phyloP scores from a whole-genome alignment of 2,888 invertebrate genomes.

The Thumatha senex region DNA sequence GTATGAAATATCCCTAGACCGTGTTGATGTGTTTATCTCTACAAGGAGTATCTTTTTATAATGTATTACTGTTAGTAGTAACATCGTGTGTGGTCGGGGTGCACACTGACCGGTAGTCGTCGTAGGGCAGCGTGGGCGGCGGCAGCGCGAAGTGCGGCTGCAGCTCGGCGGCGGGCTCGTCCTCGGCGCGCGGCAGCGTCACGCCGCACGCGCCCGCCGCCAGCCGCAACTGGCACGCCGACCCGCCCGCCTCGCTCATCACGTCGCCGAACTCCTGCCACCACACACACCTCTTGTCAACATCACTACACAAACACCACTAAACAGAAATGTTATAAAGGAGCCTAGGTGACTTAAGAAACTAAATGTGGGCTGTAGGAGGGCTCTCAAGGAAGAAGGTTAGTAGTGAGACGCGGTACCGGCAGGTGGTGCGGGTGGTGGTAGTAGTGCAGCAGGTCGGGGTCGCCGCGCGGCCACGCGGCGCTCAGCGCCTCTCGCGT shows the following conservation, averaged over 20 bases:
- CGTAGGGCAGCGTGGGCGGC: slow-evolving; percentile 58
- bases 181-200: slow-evolving; percentile 26
- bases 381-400: too few relatives aligned
- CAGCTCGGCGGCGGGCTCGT: slow-evolving; percentile 23
- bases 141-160: slow-evolving; percentile 55
- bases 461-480: slow-evolving; percentile 62
- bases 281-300: neutral
- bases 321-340: neutral
- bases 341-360: too few relatives aligned
- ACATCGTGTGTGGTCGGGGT: too few relatives aligned
- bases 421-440: slow-evolving; percentile 52
- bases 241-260: slow-evolving; percentile 33
- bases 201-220: slow-evolving; percentile 30
- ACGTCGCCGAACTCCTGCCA: slow-evolving; percentile 1
- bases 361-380: too few relatives aligned
- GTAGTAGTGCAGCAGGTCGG: slow-evolving; percentile 24
- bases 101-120: slow-evolving; percentile 59
- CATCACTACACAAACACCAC: neutral
- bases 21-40: too few relatives aligned
- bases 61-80: too few relatives aligned
- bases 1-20: too few relatives aligned
- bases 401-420: too few relatives aligned
- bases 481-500: slow-evolving; percentile 71
- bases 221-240: slow-evolving; percentile 58
- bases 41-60: too few relatives aligned